Conservation (phyloP, 2,888 invertebrate genomes). For the Chrysolina haemoptera region DNA sequence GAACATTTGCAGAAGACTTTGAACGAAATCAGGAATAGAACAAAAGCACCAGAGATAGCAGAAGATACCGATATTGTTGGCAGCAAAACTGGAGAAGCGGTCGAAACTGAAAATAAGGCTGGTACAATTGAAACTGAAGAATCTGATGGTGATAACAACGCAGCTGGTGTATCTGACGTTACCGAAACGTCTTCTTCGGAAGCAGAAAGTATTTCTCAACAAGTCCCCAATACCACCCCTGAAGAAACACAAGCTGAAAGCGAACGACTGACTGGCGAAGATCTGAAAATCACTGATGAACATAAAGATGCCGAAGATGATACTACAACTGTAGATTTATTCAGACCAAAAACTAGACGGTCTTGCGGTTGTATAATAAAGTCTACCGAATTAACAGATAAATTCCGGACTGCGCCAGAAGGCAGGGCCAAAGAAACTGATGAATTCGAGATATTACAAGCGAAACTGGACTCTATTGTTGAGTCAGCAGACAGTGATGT, state of each 20-base stretch:
- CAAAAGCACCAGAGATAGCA: not conserved
- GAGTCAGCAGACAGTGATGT: slow-evolving; percentile 52
- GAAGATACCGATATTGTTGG: not conserved
- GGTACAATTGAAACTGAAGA: not conserved
- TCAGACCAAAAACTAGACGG: slow-evolving; percentile 27
- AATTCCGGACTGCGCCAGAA: slow-evolving; percentile 34
- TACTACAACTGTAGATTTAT: not conserved
- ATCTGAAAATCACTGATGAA: not conserved
- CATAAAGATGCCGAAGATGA: not conserved
- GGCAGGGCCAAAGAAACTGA: slow-evolving; percentile 35
- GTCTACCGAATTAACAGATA: not conserved
- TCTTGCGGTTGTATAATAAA: slow-evolving; percentile 1
- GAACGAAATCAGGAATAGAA: slow-evolving; percentile 50
- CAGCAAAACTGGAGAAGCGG: not conserved
- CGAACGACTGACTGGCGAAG: not conserved
- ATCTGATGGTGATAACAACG: not conserved
- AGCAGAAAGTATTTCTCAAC: not conserved
- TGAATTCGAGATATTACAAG: slow-evolving; percentile 49
- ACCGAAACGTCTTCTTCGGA: not conserved
- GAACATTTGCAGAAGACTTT: slow-evolving; percentile 57
- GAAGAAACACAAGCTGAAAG: not conserved
- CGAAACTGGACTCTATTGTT: slow-evolving; percentile 54
- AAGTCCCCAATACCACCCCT: not conserved
- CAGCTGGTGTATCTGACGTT: not conserved
- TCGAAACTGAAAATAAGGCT: not conserved